Evolutionary conservation across 2,888 invertebrate genomes (phyloP).

Genomic region (Heteromyza rotundicornis): DNA sequence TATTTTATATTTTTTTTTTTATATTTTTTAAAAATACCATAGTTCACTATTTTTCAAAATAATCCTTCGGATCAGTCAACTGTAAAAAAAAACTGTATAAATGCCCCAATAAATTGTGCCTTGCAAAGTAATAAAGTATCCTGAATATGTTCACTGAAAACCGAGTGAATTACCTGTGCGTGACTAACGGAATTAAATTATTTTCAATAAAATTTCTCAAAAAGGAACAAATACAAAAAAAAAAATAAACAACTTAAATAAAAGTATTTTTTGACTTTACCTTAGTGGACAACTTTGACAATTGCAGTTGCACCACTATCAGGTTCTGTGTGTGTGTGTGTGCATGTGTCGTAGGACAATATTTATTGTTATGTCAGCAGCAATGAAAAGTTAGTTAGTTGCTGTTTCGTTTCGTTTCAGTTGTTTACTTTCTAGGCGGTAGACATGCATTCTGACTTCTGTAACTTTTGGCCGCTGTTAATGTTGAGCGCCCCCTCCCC

Average conservation of each 20-base stretch:
- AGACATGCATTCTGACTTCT: too few relatives aligned
- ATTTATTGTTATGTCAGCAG: background rate
- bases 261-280: background rate
- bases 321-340: background rate
- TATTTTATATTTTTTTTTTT: too few relatives aligned
- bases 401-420: background rate
- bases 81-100: too few relatives aligned
- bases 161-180: background rate
- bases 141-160: background rate
- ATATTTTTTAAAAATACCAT: too few relatives aligned
- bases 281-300: background rate
- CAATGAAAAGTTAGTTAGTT: slow-evolving; percentile 10
- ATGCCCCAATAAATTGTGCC: too few relatives aligned
- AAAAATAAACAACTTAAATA: background rate
- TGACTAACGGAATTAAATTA: background rate
- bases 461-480: background rate
- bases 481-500: background rate
- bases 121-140: too few relatives aligned
- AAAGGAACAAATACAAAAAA: background rate
- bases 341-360: background rate
- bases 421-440: background rate
- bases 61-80: too few relatives aligned
- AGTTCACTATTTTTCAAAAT: too few relatives aligned
- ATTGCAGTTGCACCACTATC: background rate
- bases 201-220: background rate